Percentiles rank a stretch among this genome's conserved stretches.
Conservation (phyloP, 2,113 vertebrate species). For the Sterna hirundo region DNA sequence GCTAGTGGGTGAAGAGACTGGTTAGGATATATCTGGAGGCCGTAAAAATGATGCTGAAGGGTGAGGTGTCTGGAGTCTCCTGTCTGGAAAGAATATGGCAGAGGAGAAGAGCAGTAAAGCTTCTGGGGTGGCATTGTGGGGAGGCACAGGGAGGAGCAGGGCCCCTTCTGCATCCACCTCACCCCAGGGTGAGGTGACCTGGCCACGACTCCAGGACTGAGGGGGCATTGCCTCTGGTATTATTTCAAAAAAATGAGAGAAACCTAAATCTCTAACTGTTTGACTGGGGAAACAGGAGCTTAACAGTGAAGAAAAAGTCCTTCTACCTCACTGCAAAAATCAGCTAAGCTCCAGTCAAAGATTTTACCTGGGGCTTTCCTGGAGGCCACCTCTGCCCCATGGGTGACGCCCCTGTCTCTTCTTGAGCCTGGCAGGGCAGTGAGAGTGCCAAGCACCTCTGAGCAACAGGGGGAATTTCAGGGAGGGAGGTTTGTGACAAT, state of each 20-base stretch:
- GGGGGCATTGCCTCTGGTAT: background rate
- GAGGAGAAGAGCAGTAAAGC: background rate
- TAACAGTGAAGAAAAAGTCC: background rate
- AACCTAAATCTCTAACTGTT: background rate
- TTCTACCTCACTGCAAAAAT: background rate
- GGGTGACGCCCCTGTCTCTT: background rate
- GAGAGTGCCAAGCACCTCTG: background rate
- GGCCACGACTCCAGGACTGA: background rate
- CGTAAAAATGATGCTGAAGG: background rate
- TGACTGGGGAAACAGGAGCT: background rate
- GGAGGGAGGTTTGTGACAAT: background rate
- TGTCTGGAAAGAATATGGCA: background rate
- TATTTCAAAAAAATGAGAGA: background rate
- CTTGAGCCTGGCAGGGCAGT: background rate
- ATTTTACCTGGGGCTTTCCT: background rate
- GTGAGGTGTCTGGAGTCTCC: background rate
- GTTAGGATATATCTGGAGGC: background rate
- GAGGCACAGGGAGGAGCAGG: background rate
- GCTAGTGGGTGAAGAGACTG: background rate
- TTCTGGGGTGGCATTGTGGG: background rate
- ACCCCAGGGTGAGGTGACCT: background rate
- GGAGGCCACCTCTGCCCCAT: background rate
- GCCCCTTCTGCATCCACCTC: background rate
- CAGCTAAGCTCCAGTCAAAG: background rate
- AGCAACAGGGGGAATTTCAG: background rate